phyloP scores from a whole-genome alignment of 64 coral and sea anemone genomes.

The Stylophora pistillata region DNA sequence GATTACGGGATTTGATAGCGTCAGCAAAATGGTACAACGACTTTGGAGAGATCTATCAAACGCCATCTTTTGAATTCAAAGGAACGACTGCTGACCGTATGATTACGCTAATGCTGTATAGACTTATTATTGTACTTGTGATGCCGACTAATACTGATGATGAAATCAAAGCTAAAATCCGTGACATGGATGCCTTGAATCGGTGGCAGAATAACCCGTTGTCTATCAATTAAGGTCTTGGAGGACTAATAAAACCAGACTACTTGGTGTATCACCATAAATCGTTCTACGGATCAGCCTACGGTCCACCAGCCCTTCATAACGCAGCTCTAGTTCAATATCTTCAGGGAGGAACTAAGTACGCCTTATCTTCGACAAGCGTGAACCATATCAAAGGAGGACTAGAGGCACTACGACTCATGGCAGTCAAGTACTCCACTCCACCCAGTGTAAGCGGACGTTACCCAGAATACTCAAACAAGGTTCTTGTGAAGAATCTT shows the following conservation, averaged over 20 bases:
- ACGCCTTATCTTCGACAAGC: conserved; percentile 7
- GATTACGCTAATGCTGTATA: conserved; percentile 44
- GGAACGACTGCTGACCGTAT: conserved; percentile 82
- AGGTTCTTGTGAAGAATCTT: conserved; percentile 11
- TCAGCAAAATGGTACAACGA: conserved; percentile 77
- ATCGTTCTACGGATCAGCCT: conserved; percentile 61
- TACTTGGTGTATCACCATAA: conserved; percentile 62
- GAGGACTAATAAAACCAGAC: conserved; percentile 70
- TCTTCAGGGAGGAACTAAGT: conserved; percentile 55
- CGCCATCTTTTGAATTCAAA: conserved; percentile 36
- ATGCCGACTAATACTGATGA: conserved; percentile 7
- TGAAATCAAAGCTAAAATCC: conserved; percentile 36
- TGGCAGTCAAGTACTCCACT: conserved; percentile 70
- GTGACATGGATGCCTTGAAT: conserved; percentile 51
- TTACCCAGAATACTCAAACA: conserved; percentile 50
- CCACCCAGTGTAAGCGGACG: conserved; percentile 63
- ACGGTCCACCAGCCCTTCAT: conserved; percentile 57
- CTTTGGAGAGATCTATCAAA: conserved; percentile 67
- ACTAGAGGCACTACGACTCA: conserved; percentile 32
- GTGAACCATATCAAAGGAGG: conserved; percentile 38
- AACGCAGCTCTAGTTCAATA: conserved; percentile 41
- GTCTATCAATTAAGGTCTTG: conserved; percentile 53
- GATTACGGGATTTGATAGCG: conserved; percentile 28
- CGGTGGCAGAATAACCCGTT: conserved; percentile 41
- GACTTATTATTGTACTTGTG: conserved; percentile 55